These are phyloP conservation scores for Melieria picta DNA, from an alignment of 2,888 invertebrate genomes.

Conservation along the genomic window DNA sequence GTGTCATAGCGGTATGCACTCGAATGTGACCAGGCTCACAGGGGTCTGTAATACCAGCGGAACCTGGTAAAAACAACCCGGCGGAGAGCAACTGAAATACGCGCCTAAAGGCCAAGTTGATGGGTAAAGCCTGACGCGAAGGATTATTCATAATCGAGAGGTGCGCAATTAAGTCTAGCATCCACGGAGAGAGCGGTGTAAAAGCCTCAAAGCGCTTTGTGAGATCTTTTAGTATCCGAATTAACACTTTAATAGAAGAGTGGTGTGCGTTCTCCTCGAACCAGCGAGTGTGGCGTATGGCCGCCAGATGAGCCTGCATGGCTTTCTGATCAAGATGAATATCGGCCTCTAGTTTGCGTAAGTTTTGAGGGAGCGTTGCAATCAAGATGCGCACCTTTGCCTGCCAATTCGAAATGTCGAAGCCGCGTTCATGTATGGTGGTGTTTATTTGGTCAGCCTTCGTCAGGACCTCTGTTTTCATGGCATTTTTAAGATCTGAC, in stretches of 20 bases:
- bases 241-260: slow-evolving; percentile 94
- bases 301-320: slow-evolving; percentile 89
- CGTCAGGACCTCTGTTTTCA: slow-evolving; percentile 72
- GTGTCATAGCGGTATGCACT: slow-evolving; percentile 88
- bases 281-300: slow-evolving; percentile 96
- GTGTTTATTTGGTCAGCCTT: slow-evolving; percentile 69
- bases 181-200: slow-evolving; percentile 93
- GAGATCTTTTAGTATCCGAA: slow-evolving; percentile 92
- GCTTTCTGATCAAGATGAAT: slow-evolving; percentile 79
- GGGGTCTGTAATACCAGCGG: slow-evolving; percentile 91
- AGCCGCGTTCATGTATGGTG: slow-evolving; percentile 79
- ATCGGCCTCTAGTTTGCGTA: slow-evolving; percentile 92
- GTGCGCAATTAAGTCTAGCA: slow-evolving; percentile 94
- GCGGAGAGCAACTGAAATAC: slow-evolving; percentile 91
- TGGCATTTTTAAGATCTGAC: slow-evolving; percentile 83
- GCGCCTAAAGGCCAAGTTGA: slow-evolving; percentile 90
- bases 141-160: slow-evolving; percentile 97
- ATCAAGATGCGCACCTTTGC: slow-evolving; percentile 91
- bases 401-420: slow-evolving; percentile 85
- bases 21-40: slow-evolving; percentile 90
- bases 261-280: slow-evolving; percentile 98
- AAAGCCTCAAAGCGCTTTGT: slow-evolving; percentile 90
- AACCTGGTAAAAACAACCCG: slow-evolving; percentile 94
- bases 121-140: slow-evolving; percentile 88
- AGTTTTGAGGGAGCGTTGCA: slow-evolving; percentile 93